phyloP scores from a whole-genome alignment of 2,888 invertebrate species.

The Leptopterna dolabrata region DNA sequence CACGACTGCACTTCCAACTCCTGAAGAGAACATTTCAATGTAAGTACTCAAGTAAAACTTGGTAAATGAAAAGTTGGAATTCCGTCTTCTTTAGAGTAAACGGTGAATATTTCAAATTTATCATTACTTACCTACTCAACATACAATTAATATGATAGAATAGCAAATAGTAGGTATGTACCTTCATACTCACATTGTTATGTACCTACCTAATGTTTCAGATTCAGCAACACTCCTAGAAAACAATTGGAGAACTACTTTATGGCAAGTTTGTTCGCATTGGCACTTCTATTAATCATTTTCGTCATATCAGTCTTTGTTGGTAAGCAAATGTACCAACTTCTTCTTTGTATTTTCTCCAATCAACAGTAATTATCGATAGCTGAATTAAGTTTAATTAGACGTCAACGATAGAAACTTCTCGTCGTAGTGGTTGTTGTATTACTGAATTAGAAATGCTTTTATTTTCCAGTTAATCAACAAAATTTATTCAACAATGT shows the following conservation, averaged over 20 bases:
- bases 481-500: neutral
- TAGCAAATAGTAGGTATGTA: too few relatives aligned
- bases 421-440: too few relatives aligned
- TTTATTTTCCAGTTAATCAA: neutral
- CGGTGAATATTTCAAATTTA: too few relatives aligned
- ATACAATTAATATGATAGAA: too few relatives aligned
- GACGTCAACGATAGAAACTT: too few relatives aligned
- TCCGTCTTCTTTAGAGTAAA: too few relatives aligned
- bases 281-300: neutral
- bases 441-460: too few relatives aligned
- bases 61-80: too few relatives aligned
- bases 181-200: too few relatives aligned
- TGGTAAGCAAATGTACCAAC: neutral
- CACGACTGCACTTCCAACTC: neutral
- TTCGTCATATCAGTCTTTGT: neutral
- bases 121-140: too few relatives aligned
- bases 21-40: neutral
- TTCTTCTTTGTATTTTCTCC: too few relatives aligned
- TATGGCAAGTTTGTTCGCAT: neutral
- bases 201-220: neutral
- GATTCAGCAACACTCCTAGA: constrained; percentile 38
- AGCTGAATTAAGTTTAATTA: neutral
- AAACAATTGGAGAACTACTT: constrained; percentile 37
- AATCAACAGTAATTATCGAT: neutral
- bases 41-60: neutral